These are phyloP conservation scores for Sebastes hubbsi DNA, from an alignment of 2,797 vertebrate species.

Conservation along the genomic window DNA sequence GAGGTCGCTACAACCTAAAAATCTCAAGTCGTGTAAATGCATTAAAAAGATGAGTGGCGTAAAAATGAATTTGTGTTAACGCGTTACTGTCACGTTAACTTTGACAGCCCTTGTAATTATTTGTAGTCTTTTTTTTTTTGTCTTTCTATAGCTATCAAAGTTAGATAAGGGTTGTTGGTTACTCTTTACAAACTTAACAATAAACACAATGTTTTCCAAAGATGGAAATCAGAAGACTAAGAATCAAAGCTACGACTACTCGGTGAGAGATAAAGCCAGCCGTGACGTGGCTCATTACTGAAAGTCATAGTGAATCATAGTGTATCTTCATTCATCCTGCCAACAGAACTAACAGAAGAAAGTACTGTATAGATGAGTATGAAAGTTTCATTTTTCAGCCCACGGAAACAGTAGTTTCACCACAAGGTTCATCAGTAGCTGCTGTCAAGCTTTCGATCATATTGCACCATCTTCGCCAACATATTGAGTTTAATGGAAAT, in stretches of 20 bases:
- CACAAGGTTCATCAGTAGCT: background rate
- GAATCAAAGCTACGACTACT: background rate
- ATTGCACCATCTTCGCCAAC: background rate
- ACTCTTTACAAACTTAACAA: background rate
- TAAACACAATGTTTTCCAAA: background rate
- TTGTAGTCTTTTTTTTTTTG: background rate
- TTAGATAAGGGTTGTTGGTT: background rate
- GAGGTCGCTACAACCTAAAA: too few relatives aligned
- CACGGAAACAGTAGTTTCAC: background rate
- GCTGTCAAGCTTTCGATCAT: too few relatives aligned
- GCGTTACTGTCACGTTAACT: too few relatives aligned
- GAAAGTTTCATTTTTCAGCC: background rate
- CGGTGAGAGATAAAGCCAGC: background rate
- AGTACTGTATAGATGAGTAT: background rate
- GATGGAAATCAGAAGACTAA: background rate
- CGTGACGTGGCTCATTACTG: background rate
- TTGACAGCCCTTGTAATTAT: background rate
- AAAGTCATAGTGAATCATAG: background rate
- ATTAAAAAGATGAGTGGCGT: too few relatives aligned
- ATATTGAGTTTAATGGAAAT: too few relatives aligned
- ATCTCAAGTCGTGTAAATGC: too few relatives aligned
- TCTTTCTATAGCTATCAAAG: background rate
- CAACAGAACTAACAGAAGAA: background rate
- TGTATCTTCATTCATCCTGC: background rate
- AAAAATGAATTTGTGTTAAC: rapidly evolving